Conservation (phyloP, 2,888 invertebrate species). For the Palloptera scutellata region DNA sequence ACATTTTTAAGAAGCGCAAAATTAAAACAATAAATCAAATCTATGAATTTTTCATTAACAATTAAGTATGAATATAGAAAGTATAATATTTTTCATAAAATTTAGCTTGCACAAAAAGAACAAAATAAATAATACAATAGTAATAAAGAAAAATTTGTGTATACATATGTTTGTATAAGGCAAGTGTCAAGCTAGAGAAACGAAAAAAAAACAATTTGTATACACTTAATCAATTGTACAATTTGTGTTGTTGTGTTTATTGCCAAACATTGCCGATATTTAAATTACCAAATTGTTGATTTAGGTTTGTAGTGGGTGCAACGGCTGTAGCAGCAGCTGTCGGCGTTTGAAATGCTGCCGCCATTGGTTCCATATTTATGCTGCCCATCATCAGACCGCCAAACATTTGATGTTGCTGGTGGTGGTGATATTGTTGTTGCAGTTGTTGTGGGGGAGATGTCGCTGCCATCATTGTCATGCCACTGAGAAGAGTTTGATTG, state of each 20-base stretch:
- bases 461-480: slow-evolving; percentile 18
- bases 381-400: slow-evolving; percentile 44
- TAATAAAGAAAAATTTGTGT: too few relatives aligned
- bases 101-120: too few relatives aligned
- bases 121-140: too few relatives aligned
- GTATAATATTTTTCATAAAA: too few relatives aligned
- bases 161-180: too few relatives aligned
- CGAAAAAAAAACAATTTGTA: too few relatives aligned
- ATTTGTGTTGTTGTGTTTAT: slow-evolving; percentile 45
- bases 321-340: slow-evolving; percentile 44
- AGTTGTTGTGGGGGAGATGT: slow-evolving; percentile 33
- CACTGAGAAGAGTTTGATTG: slow-evolving; percentile 52
- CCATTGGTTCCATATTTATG: slow-evolving; percentile 25
- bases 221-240: too few relatives aligned
- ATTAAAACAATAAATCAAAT: too few relatives aligned
- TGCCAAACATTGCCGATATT: slow-evolving; percentile 65
- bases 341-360: slow-evolving; percentile 33
- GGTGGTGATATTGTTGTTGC: slow-evolving; percentile 39
- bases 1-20: too few relatives aligned
- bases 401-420: slow-evolving; percentile 42
- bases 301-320: slow-evolving; percentile 55
- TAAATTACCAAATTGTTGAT: slow-evolving; percentile 64
- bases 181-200: too few relatives aligned
- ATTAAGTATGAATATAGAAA: too few relatives aligned
- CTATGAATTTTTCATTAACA: too few relatives aligned